phyloP scores from a whole-genome alignment of 2,797 vertebrate genomes.

The Botia kubotai region DNA sequence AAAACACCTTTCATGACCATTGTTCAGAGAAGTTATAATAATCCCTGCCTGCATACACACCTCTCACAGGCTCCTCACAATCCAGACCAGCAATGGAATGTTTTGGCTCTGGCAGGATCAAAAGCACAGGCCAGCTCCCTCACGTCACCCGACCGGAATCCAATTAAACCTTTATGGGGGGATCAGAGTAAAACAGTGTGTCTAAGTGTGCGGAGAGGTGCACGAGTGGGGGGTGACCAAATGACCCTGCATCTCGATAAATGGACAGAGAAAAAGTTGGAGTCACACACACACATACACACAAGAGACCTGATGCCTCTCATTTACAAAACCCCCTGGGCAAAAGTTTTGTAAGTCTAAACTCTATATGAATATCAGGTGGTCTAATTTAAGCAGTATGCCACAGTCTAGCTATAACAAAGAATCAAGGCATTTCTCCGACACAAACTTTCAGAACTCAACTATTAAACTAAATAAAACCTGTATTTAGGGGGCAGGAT shows the following conservation, averaged over 20 bases:
- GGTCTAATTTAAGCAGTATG: constrained; percentile 30
- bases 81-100: constrained; percentile 67
- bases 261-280: constrained; percentile 6
- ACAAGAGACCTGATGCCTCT: constrained; percentile 60
- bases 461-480: not conserved
- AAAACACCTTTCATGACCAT: not conserved
- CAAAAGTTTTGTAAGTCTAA: constrained; percentile 75
- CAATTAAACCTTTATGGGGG: constrained; percentile 79
- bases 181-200: constrained; percentile 68
- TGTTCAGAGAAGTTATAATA: not conserved
- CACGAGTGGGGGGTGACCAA: not conserved
- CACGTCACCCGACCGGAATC: constrained; percentile 81
- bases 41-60: constrained; percentile 17
- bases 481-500: not conserved
- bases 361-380: constrained; percentile 72
- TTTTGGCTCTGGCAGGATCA: constrained; percentile 72
- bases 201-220: not conserved
- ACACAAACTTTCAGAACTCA: not conserved
- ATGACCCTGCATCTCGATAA: constrained; percentile 30
- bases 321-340: constrained; percentile 71
- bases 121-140: constrained; percentile 68
- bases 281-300: not conserved
- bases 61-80: constrained; percentile 33
- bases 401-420: constrained; percentile 13
- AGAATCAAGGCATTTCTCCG: not conserved